Percentiles rank a stretch among this genome's conserved stretches.
phyloP scores from a whole-genome alignment of 2,888 invertebrate species.

The Pharmacophagus antenor region DNA sequence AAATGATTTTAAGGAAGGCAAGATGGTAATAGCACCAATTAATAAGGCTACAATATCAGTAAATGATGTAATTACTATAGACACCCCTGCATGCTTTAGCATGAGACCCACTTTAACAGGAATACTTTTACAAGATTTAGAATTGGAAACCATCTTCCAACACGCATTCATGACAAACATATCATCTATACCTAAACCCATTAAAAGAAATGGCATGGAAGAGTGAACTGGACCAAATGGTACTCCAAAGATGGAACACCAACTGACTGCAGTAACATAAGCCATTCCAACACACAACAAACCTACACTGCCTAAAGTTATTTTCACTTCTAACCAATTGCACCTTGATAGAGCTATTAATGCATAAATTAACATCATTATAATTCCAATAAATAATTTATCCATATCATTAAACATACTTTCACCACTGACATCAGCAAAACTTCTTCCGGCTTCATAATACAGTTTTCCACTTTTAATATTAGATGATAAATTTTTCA shows the following conservation, averaged over 20 bases:
- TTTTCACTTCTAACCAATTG: constrained; percentile 87
- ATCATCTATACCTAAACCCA: constrained; percentile 91
- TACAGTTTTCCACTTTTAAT: constrained; percentile 65
- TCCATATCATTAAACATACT: constrained; percentile 87
- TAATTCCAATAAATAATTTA: constrained; percentile 84
- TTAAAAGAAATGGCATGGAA: constrained; percentile 88
- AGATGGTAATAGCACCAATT: constrained; percentile 88
- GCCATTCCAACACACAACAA: constrained; percentile 87
- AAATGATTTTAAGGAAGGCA: constrained; percentile 90
- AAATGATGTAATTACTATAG: constrained; percentile 90
- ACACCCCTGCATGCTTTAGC: constrained; percentile 90
- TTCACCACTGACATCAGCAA: constrained; percentile 86
- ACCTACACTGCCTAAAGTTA: constrained; percentile 85
- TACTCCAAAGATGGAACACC: constrained; percentile 86
- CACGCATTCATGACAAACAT: constrained; percentile 92
- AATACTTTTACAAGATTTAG: constrained; percentile 75
- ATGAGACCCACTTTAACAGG: constrained; percentile 85
- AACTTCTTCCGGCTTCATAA: constrained; percentile 84
- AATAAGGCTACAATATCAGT: constrained; percentile 90
- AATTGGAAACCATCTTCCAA: constrained; percentile 84
- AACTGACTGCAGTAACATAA: constrained; percentile 85
- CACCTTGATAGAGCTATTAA: constrained; percentile 86
- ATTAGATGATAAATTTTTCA: constrained; percentile 57
- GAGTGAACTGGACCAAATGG: constrained; percentile 91
- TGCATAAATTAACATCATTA: constrained; percentile 88